Percentiles rank a stretch among this genome's conserved stretches.
Evolutionary conservation across 53 echinoderm and acorn worm species (phyloP).

Genomic region (Paelopatides confundens): DNA sequence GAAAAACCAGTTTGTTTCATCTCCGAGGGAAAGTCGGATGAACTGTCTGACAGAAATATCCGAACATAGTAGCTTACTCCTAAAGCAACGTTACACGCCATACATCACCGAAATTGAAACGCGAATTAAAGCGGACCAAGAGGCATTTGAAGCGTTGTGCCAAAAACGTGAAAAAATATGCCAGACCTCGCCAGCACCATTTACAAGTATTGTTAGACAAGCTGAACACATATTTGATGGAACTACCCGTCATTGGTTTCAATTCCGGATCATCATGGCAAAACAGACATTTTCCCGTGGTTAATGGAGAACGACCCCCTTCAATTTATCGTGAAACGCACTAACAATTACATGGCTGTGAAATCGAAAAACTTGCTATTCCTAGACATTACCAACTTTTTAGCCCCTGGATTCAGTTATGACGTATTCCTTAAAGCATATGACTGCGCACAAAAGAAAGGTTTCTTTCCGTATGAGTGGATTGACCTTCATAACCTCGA

Average conservation of each 20-base stretch:
- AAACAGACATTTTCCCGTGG: constrained; percentile 21
- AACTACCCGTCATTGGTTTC: constrained; percentile 44
- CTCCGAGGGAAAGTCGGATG: not conserved
- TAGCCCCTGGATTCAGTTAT: constrained; percentile 57
- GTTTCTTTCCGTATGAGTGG: constrained; percentile 67
- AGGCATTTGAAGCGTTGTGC: not conserved
- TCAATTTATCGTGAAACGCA: constrained; percentile 24
- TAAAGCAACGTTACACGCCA: not conserved
- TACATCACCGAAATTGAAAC: not conserved
- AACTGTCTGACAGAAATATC: constrained; percentile 1
- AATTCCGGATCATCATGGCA: constrained; percentile 37
- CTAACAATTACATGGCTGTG: constrained; percentile 45
- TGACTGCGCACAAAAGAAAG: constrained; percentile 42
- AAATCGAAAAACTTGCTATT: constrained; percentile 45
- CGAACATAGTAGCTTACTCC: not conserved
- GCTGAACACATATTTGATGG: not conserved
- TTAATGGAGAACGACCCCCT: constrained; percentile 45
- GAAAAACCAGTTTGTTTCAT: constrained; percentile 14
- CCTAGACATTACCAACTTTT: constrained; percentile 57
- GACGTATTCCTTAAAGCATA: constrained; percentile 56
- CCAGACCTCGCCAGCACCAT: not conserved
- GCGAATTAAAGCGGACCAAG: not conserved
- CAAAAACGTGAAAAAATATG: not conserved
- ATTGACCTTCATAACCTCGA: constrained; percentile 34
- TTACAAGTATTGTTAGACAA: not conserved